These are phyloP conservation scores for Encarsia formosa DNA, from an alignment of 2,888 invertebrate genomes.

Conservation along the genomic window DNA sequence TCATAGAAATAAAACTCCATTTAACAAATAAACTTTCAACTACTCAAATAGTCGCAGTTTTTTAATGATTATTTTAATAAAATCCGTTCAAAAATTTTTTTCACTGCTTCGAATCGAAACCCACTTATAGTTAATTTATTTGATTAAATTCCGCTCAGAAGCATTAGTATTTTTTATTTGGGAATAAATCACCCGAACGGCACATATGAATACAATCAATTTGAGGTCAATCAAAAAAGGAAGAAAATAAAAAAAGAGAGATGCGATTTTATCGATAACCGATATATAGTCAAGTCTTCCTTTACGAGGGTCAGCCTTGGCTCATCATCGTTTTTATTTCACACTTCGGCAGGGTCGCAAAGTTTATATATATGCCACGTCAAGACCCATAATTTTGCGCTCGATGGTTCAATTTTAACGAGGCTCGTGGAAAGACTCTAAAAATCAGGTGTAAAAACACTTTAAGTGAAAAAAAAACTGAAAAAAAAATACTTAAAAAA, in stretches of 20 bases:
- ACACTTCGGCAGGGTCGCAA: not conserved
- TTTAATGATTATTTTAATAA: too few relatives aligned
- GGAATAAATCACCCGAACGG: slow-evolving; percentile 7
- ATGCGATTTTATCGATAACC: slow-evolving; percentile 14
- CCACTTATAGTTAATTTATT: too few relatives aligned
- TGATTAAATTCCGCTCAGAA: too few relatives aligned
- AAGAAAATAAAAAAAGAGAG: not conserved
- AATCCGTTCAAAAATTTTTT: too few relatives aligned
- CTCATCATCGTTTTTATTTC: slow-evolving; percentile 9
- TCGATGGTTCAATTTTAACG: slow-evolving; percentile 6
- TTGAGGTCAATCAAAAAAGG: not conserved
- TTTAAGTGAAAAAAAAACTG: too few relatives aligned
- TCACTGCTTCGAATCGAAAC: too few relatives aligned
- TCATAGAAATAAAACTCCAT: too few relatives aligned
- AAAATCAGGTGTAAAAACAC: slow-evolving; percentile 3
- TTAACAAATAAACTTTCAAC: too few relatives aligned
- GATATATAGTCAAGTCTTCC: not conserved
- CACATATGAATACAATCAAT: slow-evolving; percentile 18
- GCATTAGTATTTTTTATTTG: too few relatives aligned
- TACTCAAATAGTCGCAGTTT: too few relatives aligned
- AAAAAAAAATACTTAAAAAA: too few relatives aligned
- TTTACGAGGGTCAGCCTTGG: slow-evolving; percentile 14
- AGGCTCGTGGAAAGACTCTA: not conserved
- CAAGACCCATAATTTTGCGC: slow-evolving; percentile 7
- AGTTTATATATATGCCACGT: too few relatives aligned